phyloP scores from a whole-genome alignment of 1,140 invertebrate species.

The Heliothis subflexa region DNA sequence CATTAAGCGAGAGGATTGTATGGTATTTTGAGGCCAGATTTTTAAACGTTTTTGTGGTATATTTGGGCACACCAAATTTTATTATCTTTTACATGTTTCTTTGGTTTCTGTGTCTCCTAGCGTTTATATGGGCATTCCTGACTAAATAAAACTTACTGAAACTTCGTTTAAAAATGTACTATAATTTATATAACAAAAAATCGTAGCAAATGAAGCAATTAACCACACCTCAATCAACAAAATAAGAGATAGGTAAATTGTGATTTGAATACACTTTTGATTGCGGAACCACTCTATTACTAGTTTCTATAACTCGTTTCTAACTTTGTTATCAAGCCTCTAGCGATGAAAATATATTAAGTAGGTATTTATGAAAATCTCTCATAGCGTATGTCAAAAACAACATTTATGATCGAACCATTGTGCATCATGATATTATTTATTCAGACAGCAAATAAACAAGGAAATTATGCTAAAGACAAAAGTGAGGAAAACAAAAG shows the following conservation, averaged over 20 bases:
- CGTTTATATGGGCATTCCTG: no score
- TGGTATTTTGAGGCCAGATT: slow-evolving; percentile 70
- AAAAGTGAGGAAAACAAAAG: no score
- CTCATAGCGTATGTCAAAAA: background rate
- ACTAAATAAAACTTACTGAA: no score
- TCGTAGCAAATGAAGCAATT: slow-evolving; percentile 20
- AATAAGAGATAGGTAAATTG: slow-evolving; percentile 14
- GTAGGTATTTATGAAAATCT: background rate
- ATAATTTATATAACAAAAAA: slow-evolving; percentile 10
- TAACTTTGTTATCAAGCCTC: slow-evolving; percentile 3
- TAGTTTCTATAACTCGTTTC: slow-evolving; percentile 14
- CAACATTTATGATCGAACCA: background rate
- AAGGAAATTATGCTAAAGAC: no score
- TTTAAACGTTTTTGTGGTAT: slow-evolving; percentile 61
- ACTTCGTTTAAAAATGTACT: background rate
- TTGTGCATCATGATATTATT: no score
- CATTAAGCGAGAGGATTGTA: slow-evolving; percentile 57
- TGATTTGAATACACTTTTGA: slow-evolving; percentile 14
- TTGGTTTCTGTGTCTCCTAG: background rate
- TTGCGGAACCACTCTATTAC: slow-evolving; percentile 30
- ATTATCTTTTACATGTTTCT: slow-evolving; percentile 17
- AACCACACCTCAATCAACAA: slow-evolving; percentile 12
- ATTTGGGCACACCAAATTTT: slow-evolving; percentile 14
- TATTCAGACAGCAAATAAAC: no score
- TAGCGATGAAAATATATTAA: background rate